Evolutionary conservation across 2,797 vertebrate genomes (phyloP).

Genomic region (Chelmon rostratus): DNA sequence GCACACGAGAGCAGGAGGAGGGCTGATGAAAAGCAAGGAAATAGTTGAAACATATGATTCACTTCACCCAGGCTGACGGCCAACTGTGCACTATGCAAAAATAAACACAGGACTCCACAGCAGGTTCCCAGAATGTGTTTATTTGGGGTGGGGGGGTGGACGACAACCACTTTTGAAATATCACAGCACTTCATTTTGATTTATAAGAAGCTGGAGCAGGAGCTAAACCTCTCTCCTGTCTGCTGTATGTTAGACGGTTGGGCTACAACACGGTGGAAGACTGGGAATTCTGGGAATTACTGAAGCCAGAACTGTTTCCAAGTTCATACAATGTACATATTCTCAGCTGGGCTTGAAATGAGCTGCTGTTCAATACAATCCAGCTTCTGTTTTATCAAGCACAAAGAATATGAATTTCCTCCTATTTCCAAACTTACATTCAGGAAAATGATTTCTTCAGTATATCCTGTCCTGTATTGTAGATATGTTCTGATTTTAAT

Average conservation of each 20-base stretch:
- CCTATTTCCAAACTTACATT: background rate
- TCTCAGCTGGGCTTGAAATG: background rate
- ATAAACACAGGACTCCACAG: conserved; percentile 69
- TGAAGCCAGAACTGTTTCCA: background rate
- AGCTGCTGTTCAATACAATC: background rate
- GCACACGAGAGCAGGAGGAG: conserved; percentile 50
- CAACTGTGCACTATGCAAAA: conserved; percentile 68
- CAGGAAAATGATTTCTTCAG: background rate
- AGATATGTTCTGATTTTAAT: background rate
- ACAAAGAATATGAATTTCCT: background rate
- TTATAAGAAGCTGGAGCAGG: conserved; percentile 57
- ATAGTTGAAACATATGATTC: conserved; percentile 73
- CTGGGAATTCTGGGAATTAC: conserved; percentile 3
- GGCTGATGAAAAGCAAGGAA: conserved; percentile 61
- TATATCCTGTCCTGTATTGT: background rate
- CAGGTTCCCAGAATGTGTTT: conserved; percentile 73
- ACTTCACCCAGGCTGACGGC: conserved; percentile 72
- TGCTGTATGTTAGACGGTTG: conserved; percentile 26
- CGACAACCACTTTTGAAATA: conserved; percentile 61
- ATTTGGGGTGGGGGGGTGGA: conserved; percentile 44
- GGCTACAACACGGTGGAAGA: conserved; percentile 4
- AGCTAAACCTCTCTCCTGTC: conserved; percentile 44
- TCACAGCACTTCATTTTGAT: conserved; percentile 62
- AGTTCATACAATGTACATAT: background rate
- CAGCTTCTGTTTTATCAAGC: background rate